These are phyloP conservation scores for Hemaris fuciformis DNA, from an alignment of 2,888 invertebrate species.

Conservation along the genomic window DNA sequence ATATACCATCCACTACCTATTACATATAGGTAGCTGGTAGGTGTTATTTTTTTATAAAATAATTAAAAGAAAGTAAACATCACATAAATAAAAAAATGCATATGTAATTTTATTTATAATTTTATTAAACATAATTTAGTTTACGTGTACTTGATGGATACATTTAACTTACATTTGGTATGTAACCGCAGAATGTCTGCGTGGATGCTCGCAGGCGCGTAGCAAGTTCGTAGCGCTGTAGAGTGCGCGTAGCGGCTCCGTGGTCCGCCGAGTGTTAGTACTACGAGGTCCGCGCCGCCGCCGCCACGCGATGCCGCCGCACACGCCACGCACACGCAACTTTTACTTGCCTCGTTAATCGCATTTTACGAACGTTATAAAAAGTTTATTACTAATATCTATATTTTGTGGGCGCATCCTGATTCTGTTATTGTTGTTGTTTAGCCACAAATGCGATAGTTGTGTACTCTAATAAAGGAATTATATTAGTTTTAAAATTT, in stretches of 20 bases:
- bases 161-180: neutral
- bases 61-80: no score
- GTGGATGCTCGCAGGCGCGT: constrained; percentile 19
- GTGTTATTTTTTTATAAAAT: no score
- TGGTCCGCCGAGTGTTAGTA: constrained; percentile 50
- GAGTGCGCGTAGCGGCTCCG: constrained; percentile 30
- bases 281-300: constrained; percentile 55
- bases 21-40: no score
- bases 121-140: no score
- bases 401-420: constrained; percentile 10
- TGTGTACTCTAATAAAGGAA: neutral
- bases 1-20: no score
- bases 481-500: constrained; percentile 19
- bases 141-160: neutral
- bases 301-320: constrained; percentile 45
- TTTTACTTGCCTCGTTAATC: constrained; percentile 60
- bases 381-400: constrained; percentile 46
- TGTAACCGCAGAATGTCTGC: neutral
- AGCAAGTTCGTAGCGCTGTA: constrained; percentile 33
- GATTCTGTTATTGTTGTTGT: neutral
- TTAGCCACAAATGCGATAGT: neutral
- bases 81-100: no score
- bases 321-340: constrained; percentile 40
- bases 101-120: no score
- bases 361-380: constrained; percentile 62